A percentile compares a stretch with the other conserved stretches of the same genome.
These are phyloP conservation scores for Motacilla tschutschensis DNA, from an alignment of 2,113 vertebrate genomes.

Conservation along the genomic window DNA sequence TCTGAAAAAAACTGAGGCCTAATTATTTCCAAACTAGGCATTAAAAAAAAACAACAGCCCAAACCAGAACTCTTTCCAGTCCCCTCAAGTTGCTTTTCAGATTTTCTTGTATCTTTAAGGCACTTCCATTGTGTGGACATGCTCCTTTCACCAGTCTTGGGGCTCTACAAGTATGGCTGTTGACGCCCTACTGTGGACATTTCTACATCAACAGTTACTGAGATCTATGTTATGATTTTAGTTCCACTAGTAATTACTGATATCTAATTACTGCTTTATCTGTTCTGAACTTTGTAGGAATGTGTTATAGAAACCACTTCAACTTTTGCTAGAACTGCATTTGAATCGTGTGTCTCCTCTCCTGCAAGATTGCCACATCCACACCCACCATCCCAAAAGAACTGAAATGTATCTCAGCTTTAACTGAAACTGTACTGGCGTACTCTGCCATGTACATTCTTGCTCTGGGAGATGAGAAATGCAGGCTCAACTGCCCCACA, in stretches of 20 bases:
- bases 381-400: not conserved
- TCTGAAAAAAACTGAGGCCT: not conserved
- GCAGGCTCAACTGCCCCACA: not conserved
- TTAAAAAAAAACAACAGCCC: not conserved
- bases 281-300: constrained; percentile 26
- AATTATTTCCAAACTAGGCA: not conserved
- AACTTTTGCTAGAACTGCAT: not conserved
- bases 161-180: not conserved
- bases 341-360: not conserved
- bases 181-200: not conserved
- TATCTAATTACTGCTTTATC: constrained; percentile 35
- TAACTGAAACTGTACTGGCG: not conserved
- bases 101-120: not conserved
- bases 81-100: not conserved
- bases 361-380: not conserved
- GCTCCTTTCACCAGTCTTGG: not conserved
- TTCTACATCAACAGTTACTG: not conserved
- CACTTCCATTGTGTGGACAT: not conserved
- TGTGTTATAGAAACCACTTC: constrained; percentile 6
- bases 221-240: not conserved
- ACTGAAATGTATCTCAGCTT: not conserved
- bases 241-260: constrained; percentile 7
- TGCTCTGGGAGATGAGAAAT: not conserved
- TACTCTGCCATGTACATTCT: not conserved
- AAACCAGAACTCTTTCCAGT: not conserved